phyloP scores from a whole-genome alignment of 2,113 vertebrate species.

The Uria aalge region DNA sequence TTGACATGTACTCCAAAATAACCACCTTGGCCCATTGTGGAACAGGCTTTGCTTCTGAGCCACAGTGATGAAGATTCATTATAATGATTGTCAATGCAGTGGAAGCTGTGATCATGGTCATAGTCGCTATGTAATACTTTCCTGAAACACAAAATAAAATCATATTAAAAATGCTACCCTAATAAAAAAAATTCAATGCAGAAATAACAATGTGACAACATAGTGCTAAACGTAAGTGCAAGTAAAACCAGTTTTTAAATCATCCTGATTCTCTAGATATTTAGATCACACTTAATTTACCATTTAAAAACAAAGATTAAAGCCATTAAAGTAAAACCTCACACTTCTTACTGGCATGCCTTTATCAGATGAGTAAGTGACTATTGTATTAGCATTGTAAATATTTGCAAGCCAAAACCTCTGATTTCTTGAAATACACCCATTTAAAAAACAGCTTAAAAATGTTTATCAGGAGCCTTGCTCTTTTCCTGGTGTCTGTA shows the following conservation, averaged over 20 bases:
- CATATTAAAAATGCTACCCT: background rate
- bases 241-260: background rate
- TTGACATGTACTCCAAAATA: constrained; percentile 96
- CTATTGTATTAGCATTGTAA: background rate
- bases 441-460: background rate
- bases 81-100: constrained; percentile 96
- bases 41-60: constrained; percentile 93
- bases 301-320: background rate
- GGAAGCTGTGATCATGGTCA: constrained; percentile 98
- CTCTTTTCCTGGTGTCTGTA: background rate
- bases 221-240: background rate
- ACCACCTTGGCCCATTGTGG: constrained; percentile 94
- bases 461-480: background rate
- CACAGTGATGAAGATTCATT: constrained; percentile 98
- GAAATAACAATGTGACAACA: background rate
- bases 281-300: background rate
- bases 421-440: background rate
- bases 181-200: background rate
- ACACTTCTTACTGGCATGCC: background rate
- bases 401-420: background rate
- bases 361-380: background rate
- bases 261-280: background rate
- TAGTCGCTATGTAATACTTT: constrained; percentile 98
- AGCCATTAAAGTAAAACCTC: background rate
- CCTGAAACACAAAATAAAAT: constrained; percentile 72